Conservation (phyloP, 2,113 vertebrate genomes). For the Rhynchopsitta pachyrhyncha region DNA sequence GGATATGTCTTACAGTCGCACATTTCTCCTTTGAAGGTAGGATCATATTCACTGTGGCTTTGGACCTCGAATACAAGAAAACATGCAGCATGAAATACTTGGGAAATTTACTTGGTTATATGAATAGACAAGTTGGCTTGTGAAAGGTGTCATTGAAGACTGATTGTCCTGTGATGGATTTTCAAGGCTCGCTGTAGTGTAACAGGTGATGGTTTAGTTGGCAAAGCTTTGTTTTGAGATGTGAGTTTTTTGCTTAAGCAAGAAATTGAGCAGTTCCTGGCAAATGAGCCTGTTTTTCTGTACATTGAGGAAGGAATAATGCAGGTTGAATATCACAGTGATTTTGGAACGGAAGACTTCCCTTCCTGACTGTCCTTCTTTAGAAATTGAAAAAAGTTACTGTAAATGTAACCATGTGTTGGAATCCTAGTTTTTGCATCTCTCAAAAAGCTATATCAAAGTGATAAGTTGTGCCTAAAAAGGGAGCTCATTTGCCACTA, state of each 20-base stretch:
- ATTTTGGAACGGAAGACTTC: neutral
- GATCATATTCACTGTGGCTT: neutral
- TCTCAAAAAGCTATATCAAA: neutral
- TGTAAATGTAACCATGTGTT: neutral
- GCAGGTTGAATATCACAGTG: neutral
- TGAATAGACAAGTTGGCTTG: neutral
- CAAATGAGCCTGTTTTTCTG: neutral
- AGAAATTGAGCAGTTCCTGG: neutral
- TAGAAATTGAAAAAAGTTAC: neutral
- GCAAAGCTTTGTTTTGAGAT: neutral
- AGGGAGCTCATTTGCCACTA: conserved; percentile 14
- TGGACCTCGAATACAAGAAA: neutral
- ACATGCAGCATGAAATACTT: accelerated
- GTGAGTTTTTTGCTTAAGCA: neutral
- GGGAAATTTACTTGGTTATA: neutral
- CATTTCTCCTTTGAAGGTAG: conserved; percentile 96
- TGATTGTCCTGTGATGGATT: neutral
- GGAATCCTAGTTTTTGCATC: neutral
- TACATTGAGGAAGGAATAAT: neutral
- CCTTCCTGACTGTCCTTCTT: neutral
- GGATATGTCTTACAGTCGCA: conserved; percentile 95
- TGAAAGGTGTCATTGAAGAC: neutral
- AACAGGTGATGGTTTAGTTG: neutral
- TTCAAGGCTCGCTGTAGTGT: neutral
- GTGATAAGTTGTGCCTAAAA: neutral